Evolutionary conservation across 2,113 vertebrate genomes (phyloP).

Genomic region (Leuciscus idus): DNA sequence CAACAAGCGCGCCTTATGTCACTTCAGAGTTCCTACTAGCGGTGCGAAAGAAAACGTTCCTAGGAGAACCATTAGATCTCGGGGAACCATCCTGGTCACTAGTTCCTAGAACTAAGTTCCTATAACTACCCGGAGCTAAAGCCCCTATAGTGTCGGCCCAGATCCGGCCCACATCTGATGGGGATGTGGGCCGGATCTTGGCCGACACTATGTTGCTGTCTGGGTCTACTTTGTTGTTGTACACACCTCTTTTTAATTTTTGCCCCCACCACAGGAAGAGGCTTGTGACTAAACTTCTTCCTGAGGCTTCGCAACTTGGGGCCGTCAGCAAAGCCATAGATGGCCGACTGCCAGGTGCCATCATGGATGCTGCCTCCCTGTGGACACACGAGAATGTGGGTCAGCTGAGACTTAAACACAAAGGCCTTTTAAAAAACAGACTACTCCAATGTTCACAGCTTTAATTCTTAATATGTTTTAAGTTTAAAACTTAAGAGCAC

Average conservation of each 20-base stretch:
- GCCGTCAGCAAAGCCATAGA: slow-evolving; percentile 83
- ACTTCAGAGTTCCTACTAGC: too few species aligned
- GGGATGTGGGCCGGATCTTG: too few species aligned
- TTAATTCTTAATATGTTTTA: background rate
- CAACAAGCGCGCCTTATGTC: too few species aligned
- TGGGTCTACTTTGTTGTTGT: background rate
- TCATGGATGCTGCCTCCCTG: slow-evolving; percentile 87
- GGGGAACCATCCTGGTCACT: too few species aligned
- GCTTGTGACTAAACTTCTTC: slow-evolving; percentile 80
- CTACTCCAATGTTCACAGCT: background rate
- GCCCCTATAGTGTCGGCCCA: too few species aligned
- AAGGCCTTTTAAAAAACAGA: background rate
- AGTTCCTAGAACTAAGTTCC: too few species aligned
- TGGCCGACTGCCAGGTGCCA: slow-evolving; percentile 90
- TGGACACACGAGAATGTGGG: background rate
- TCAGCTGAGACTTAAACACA: slow-evolving; percentile 25
- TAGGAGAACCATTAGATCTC: too few species aligned
- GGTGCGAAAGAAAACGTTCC: too few species aligned
- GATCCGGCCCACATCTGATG: too few species aligned
- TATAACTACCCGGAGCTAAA: too few species aligned
- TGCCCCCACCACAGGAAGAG: slow-evolving; percentile 80
- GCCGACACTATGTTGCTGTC: too few species aligned
- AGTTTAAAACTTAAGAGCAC: slow-evolving; percentile 43
- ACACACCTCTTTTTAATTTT: slow-evolving; percentile 87
- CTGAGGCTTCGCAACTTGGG: slow-evolving; percentile 78